Base-by-base conservation (phyloP, 2,113 vertebrate species). In the Chloropsis cyanopogon region DNA sequence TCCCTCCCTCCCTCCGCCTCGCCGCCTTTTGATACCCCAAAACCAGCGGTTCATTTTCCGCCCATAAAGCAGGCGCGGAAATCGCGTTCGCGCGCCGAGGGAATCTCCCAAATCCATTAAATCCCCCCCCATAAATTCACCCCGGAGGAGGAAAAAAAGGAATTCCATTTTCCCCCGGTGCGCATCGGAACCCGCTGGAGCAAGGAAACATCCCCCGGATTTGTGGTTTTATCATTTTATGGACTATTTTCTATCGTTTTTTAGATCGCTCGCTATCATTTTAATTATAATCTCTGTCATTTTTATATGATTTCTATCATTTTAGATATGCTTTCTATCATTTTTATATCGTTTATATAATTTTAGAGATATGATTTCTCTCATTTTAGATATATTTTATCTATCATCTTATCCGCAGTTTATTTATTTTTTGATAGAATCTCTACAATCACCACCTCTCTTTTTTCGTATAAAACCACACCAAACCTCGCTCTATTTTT, bases 231-330 rank as follows among this genome's bases (percentile, higher is more conserved):
- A 37, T 37, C 37, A 37, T 37, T 37, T 37, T 37, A 37, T 37
- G 37, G 37, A 37, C 37, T 37, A 37, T 35, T 44, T 29, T 14
- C 9, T 6, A 10, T 4, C 37, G 2, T 14, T 53, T 53, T 18
- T 11, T 21, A 22, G 5, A 8, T 15, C 14, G 6, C 14, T 39
- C 19, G 25, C 16, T 17, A 3, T 2, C 1, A 6, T 23, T 35
- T 18, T 4, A 2, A 19, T 6, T 1, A 5, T 26, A 1, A 8
- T 77, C 50, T 63, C 17, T 8, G 8, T 12, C 57, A 7, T 50
- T 41, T 52, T n/a, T 9, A 11, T 33, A 6, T 18, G 2, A 19
- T 24, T 39, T 4, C 3, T 16, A 2, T 12, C 1, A 12, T 33
- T 65, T 65, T 4, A 23, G 14, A 44, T 20, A 5, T 0, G 8